A percentile compares a stretch with the other conserved stretches of the same genome.
These are phyloP conservation scores for Pristionchus japonicus DNA, from an alignment of 2,888 invertebrate species.

Conservation along the genomic window DNA sequence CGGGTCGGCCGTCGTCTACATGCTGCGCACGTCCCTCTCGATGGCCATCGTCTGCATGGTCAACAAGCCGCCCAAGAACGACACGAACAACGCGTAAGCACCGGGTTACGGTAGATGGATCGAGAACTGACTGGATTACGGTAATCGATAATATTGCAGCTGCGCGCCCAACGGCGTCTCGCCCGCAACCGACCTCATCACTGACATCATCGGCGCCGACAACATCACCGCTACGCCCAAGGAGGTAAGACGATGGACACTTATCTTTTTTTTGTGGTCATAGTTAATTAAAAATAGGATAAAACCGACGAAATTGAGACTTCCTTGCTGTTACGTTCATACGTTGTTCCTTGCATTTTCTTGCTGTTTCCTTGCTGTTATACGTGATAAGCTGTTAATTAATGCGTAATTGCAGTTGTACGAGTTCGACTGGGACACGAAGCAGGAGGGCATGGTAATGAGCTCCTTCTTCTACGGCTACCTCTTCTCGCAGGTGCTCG, in stretches of 20 bases:
- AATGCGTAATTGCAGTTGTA: constrained; percentile 61
- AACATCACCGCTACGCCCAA: neutral
- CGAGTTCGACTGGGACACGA: constrained; percentile 79
- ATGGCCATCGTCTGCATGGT: constrained; percentile 94
- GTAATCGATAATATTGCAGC: neutral
- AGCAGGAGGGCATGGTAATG: constrained; percentile 78
- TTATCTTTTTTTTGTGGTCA: no score
- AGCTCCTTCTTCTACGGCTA: constrained; percentile 80
- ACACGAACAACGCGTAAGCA: constrained; percentile 48
- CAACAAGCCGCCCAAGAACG: constrained; percentile 74
- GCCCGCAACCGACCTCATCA: neutral
- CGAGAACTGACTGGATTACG: neutral
- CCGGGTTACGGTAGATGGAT: neutral
- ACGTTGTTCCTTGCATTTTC: no score
- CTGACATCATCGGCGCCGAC: neutral
- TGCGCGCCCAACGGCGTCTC: neutral
- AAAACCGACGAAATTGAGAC: no score
- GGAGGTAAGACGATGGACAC: neutral
- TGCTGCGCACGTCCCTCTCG: constrained; percentile 90
- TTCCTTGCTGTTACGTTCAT: neutral
- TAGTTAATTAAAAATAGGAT: no score
- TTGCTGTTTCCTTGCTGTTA: neutral
- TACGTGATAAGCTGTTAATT: neutral
- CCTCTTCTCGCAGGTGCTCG: constrained; percentile 75
- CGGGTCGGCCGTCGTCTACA: constrained; percentile 90